Evolutionary conservation across 2,888 invertebrate genomes (phyloP), one percentile per base, ranked within the genome.

Genomic region (Cheilosia impressa): DNA sequence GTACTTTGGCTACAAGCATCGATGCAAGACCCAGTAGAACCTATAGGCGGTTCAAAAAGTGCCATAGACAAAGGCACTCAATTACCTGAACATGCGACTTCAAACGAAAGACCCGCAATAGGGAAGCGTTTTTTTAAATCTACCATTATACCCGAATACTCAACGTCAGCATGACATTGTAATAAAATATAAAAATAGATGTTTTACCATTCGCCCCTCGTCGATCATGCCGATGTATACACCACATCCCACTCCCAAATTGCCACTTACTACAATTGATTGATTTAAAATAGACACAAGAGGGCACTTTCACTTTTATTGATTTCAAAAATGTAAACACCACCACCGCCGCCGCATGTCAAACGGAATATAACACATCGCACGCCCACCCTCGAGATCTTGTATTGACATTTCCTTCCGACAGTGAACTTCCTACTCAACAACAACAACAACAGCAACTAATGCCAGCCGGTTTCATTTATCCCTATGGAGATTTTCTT

Each of bases 401-500:
- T 9, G 41, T 60, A 66, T 80, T 79, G 83, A 80, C 80, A 66
- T 55, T 71, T 84, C 84, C 80, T 80, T 76, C 73, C 84, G 66
- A 75, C 75, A 60, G 24, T 71, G 66, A 80, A 76, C 69, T 71
- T 80, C 65, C 55, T 41, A 76, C 22, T 34, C 34, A 65, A 52
- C 22, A 66, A 34, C 31, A 66, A 34, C 31, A 31, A 34, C 34
- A 34, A 3, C 10, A 47, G 31, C 66, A 55, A 45, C 45, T n/a
- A 50, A 10, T 69, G 68, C 58, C 52, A 47, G 57, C 43, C 9
- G 60, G 34, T 45, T 38, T 60, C 43, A 24, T n/a, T 13, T 38
- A 4, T 38, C 38, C 38, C 53, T 69, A 6, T 27, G 4, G 1
- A 13, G 13, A 52, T 27, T 84, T 79, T 79, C 75, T 71, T 80